These are phyloP conservation scores for Ptyas mucosa DNA, from an alignment of 2,113 vertebrate genomes.

Conservation along the genomic window DNA sequence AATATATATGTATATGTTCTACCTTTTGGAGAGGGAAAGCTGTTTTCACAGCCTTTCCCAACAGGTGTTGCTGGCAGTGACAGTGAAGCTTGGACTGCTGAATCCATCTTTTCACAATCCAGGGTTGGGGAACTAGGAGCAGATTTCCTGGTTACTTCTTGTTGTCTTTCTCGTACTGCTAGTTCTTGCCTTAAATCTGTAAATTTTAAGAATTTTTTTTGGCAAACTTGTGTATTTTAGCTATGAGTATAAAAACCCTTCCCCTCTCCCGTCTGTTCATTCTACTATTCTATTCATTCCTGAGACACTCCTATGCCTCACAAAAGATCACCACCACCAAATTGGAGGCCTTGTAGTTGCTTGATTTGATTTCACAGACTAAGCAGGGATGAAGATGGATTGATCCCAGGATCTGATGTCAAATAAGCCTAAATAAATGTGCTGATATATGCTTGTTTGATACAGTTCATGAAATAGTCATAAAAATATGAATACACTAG, in stretches of 20 bases:
- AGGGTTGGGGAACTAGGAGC: conserved; percentile 93
- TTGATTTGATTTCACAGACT: neutral
- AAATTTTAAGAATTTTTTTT: neutral
- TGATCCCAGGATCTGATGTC: neutral
- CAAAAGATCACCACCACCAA: neutral
- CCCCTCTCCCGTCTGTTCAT: neutral
- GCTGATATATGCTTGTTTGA: neutral
- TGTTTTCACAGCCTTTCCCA: conserved; percentile 83
- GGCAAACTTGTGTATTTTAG: accelerated
- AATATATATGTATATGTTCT: neutral
- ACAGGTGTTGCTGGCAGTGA: conserved; percentile 94
- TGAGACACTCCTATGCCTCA: neutral
- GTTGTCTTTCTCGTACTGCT: conserved; percentile 89
- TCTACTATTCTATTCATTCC: neutral
- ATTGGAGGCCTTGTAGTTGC: neutral
- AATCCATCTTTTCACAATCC: conserved; percentile 91
- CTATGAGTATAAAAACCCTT: neutral
- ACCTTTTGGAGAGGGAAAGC: conserved; percentile 90
- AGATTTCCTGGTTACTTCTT: conserved; percentile 87
- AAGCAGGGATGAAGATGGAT: neutral
- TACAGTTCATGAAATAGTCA: neutral
- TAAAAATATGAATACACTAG: neutral
- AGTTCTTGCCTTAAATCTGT: conserved; percentile 93
- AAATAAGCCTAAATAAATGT: neutral
- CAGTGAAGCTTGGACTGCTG: conserved; percentile 89